A percentile compares a stretch with the other conserved stretches of the same genome.
These are phyloP conservation scores for Ctenicera cuprea DNA, from an alignment of 2,888 invertebrate genomes.

Conservation along the genomic window DNA sequence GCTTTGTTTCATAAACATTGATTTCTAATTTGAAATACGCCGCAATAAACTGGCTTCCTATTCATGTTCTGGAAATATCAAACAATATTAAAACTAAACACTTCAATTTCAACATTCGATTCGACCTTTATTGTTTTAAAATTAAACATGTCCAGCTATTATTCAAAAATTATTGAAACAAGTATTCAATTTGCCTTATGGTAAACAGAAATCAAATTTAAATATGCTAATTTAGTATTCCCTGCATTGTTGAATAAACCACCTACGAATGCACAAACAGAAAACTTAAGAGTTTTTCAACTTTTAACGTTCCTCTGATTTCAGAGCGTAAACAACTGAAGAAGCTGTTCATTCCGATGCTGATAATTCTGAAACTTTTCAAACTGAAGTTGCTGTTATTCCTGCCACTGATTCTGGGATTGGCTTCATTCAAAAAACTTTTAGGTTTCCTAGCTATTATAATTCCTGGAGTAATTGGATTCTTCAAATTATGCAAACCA, in stretches of 20 bases:
- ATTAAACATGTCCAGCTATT: too few relatives aligned
- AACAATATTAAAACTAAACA: background rate
- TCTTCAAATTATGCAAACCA: slow-evolving; percentile 90
- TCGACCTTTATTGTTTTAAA: too few relatives aligned
- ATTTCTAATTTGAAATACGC: too few relatives aligned
- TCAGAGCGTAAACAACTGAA: slow-evolving; percentile 87
- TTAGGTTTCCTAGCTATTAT: slow-evolving; percentile 87
- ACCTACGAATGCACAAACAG: background rate
- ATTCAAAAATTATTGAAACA: too few relatives aligned
- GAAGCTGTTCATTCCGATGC: slow-evolving; percentile 88
- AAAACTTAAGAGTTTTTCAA: background rate
- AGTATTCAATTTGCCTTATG: background rate
- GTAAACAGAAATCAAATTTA: background rate
- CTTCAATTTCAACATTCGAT: too few relatives aligned
- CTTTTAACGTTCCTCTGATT: slow-evolving; percentile 57
- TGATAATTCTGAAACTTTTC: slow-evolving; percentile 88
- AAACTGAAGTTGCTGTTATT: slow-evolving; percentile 88
- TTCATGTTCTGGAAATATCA: background rate
- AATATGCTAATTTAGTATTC: too few relatives aligned
- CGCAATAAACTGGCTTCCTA: too few relatives aligned
- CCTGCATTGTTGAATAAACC: background rate
- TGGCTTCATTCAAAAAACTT: slow-evolving; percentile 90
- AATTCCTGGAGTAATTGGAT: slow-evolving; percentile 88
- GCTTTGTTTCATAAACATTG: too few relatives aligned
- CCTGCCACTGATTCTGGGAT: slow-evolving; percentile 87